A percentile compares a stretch with the other conserved stretches of the same genome.
Conservation (phyloP, 2,797 vertebrate species). For the Gambusia yucatana region DNA sequence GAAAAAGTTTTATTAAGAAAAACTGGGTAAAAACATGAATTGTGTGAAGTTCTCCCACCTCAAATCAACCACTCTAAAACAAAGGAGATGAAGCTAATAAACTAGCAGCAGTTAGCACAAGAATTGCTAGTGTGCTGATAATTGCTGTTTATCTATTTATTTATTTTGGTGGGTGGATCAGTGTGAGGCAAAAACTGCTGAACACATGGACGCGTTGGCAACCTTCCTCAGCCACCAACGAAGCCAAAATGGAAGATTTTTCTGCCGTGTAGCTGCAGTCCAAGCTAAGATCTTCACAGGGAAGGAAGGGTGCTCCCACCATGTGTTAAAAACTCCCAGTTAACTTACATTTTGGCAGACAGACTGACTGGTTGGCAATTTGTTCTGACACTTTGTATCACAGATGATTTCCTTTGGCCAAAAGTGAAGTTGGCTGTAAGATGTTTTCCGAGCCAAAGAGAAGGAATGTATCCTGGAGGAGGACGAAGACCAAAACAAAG, state of each 20-base stretch:
- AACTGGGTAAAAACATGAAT: neutral
- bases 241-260: constrained; percentile 14
- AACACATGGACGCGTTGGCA: neutral
- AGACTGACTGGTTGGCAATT: constrained; percentile 6
- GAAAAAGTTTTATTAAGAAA: neutral
- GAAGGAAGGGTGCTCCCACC: constrained; percentile 4
- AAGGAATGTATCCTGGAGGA: constrained; percentile 7
- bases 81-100: neutral
- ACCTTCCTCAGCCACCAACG: neutral
- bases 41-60: neutral
- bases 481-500: neutral
- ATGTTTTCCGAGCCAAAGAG: constrained; percentile 2
- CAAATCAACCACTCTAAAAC: neutral
- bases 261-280: constrained; percentile 11
- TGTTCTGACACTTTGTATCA: constrained; percentile 10
- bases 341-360: constrained; percentile 23
- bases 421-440: neutral
- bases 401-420: constrained; percentile 18
- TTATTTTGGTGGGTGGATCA: neutral
- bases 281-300: constrained; percentile 21
- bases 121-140: neutral
- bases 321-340: constrained; percentile 34
- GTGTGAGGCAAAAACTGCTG: neutral
- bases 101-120: neutral
- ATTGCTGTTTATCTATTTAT: neutral